Evolutionary conservation across 2,888 invertebrate genomes (phyloP), one percentile per base, ranked within the genome.

Genomic region (Mythimna loreyi): DNA sequence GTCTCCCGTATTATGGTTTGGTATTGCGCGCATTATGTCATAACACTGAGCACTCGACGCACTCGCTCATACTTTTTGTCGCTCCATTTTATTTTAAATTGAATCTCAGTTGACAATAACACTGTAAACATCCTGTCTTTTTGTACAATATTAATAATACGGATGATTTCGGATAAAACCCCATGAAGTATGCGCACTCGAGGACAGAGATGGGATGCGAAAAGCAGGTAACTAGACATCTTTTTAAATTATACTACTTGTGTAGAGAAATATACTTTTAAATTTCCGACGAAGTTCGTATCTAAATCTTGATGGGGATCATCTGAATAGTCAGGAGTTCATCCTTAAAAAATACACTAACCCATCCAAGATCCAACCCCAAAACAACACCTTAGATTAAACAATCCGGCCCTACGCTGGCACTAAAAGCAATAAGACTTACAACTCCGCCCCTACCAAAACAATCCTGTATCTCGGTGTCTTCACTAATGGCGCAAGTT

Each of bases 401-500:
- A 91, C 93, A 92, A 94, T 93, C 90, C 90, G 91, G 91, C 92
- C 93, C 92, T 93, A 88, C 86, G 89, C 86, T 86, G 88, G 90
- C 92, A 94, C 93, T 91, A 92, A 95, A 94, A 94, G 95, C 94
- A 94, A 95, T 95, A 96, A 95, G 96, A 95, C 95, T 96, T 94
- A 95, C 94, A 94, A 94, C 93, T 95, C 93, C 91, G 89, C 91
- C 95, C 92, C 93, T 93, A 93, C 92, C 93, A 94, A 95, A 94
- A 95, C 96, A 94, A 94, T 95, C 92, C 94, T 92, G 95, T 96
- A 93, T 95, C 93, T 94, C 93, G 92, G 96, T 94, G 95, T 95
- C 93, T 94, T 95, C 94, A 90, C 95, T 96, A 96, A 96, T 95
- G 95, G 96, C 93, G 90, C 89, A 96, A 96, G 92, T 95, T 96